Conservation (phyloP, 1,140 invertebrate genomes). For the Bombus balteatus region DNA sequence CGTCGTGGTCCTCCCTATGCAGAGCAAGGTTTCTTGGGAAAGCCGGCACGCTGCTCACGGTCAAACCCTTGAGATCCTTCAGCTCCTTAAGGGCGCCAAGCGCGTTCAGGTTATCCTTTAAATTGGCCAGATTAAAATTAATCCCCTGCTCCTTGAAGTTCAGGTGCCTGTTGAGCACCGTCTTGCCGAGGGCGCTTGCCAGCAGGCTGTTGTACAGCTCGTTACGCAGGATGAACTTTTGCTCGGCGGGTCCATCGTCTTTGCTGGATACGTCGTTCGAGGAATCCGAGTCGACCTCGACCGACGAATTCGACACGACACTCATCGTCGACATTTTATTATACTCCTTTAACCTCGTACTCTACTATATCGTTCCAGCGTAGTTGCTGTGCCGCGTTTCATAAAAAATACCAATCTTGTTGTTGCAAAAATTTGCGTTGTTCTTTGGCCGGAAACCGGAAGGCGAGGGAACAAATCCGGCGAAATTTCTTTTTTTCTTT, state of each 20-base stretch:
- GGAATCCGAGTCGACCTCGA: slow-evolving; percentile 81
- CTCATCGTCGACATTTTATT: slow-evolving; percentile 80
- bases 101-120: slow-evolving; percentile 80
- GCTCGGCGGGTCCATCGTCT: slow-evolving; percentile 74
- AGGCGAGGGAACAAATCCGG: not conserved
- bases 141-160: slow-evolving; percentile 77
- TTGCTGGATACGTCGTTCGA: slow-evolving; percentile 78
- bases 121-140: slow-evolving; percentile 75
- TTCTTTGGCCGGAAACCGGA: not conserved
- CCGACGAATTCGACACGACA: slow-evolving; percentile 80
- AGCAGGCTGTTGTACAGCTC: slow-evolving; percentile 90
- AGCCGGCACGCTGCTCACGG: slow-evolving; percentile 80
- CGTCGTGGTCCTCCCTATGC: slow-evolving; percentile 78
- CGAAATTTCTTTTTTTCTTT: slow-evolving; percentile 12
- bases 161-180: slow-evolving; percentile 80
- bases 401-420: slow-evolving; percentile 15
- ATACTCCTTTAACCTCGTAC: not conserved
- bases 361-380: too few relatives aligned
- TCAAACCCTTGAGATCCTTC: slow-evolving; percentile 79
- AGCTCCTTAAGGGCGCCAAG: slow-evolving; percentile 79
- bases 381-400: not conserved
- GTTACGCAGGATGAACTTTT: slow-evolving; percentile 87
- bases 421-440: not conserved
- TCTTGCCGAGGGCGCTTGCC: slow-evolving; percentile 86
- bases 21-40: slow-evolving; percentile 81